phyloP scores from a whole-genome alignment of 2,113 vertebrate genomes.

The Carassius carassius region DNA sequence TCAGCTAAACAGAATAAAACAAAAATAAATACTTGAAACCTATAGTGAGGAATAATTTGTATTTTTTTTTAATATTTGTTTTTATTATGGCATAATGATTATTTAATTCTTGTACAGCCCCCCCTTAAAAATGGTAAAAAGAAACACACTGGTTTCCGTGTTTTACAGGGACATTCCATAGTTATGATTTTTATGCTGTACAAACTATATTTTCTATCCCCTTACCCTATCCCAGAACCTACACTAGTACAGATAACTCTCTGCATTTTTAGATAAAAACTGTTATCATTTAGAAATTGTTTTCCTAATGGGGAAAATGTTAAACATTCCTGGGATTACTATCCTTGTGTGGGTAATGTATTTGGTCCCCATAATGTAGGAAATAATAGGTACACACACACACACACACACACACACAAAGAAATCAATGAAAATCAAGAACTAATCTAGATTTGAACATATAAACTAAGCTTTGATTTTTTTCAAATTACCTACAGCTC shows the following conservation, averaged over 20 bases:
- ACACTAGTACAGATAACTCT: no score
- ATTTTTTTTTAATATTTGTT: no score
- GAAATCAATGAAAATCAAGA: background rate
- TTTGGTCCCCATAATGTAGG: background rate
- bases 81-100: background rate
- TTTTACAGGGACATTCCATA: no score
- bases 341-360: background rate
- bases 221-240: no score
- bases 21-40: no score
- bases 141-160: no score
- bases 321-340: background rate
- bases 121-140: no score
- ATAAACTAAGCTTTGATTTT: background rate
- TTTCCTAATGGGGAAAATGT: background rate
- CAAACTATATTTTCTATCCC: no score
- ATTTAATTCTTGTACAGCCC: background rate
- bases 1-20: slow-evolving; percentile 32
- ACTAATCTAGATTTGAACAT: background rate
- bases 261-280: no score
- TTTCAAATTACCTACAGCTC: background rate
- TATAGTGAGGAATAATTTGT: background rate
- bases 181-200: no score
- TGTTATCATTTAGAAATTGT: background rate
- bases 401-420: background rate
- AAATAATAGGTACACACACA: background rate